These are phyloP conservation scores for Herminia tarsipennalis DNA, from an alignment of 2,888 invertebrate genomes.

Conservation along the genomic window DNA sequence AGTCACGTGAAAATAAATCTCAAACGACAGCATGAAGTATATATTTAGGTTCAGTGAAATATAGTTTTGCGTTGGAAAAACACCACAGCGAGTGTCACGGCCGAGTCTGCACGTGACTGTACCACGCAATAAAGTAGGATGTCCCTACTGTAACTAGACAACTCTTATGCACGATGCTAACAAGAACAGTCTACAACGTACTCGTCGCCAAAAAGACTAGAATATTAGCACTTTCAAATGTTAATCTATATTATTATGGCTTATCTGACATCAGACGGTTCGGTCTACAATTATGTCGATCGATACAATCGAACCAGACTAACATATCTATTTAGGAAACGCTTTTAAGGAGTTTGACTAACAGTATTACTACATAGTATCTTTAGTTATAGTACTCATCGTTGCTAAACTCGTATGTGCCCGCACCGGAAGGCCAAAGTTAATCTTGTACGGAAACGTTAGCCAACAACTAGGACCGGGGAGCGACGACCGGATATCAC, in stretches of 20 bases:
- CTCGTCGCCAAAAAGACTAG: not conserved
- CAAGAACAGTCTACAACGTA: slow-evolving; percentile 4
- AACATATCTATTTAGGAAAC: no score
- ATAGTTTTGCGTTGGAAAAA: slow-evolving; percentile 41
- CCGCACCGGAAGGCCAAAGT: slow-evolving; percentile 59
- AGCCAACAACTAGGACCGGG: slow-evolving; percentile 52
- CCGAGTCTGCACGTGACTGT: slow-evolving; percentile 51
- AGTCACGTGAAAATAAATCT: slow-evolving; percentile 8
- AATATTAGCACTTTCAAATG: not conserved
- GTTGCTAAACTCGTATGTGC: no score
- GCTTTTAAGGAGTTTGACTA: no score
- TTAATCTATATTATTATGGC: no score
- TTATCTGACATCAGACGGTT: no score
- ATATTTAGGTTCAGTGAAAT: slow-evolving; percentile 31
- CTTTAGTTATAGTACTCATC: not conserved
- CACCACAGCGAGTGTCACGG: slow-evolving; percentile 46
- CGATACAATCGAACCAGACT: no score
- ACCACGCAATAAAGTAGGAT: slow-evolving; percentile 44
- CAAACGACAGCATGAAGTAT: slow-evolving; percentile 21
- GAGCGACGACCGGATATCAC: slow-evolving; percentile 64
- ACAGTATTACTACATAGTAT: no score
- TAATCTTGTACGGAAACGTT: slow-evolving; percentile 65
- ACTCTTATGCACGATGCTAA: slow-evolving; percentile 7
- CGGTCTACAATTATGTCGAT: no score
- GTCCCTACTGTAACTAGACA: slow-evolving; percentile 19